phyloP scores from a whole-genome alignment of 1,140 invertebrate genomes.

The Himalopsyche phryganea region DNA sequence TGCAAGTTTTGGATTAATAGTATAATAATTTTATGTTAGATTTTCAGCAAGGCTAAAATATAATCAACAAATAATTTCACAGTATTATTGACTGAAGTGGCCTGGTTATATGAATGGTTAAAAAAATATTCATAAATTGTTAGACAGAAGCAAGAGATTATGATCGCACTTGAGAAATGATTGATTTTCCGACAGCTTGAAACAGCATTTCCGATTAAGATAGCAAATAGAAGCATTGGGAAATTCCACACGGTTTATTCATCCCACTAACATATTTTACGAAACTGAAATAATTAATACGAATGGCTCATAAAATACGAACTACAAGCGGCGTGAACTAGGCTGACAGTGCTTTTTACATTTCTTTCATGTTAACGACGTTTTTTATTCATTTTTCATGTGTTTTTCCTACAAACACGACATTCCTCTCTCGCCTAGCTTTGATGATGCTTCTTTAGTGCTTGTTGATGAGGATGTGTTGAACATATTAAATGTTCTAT shows the following conservation, averaged over 20 bases:
- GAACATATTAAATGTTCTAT: too few relatives aligned
- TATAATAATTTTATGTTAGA: too few relatives aligned
- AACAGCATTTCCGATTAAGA: constrained; percentile 1
- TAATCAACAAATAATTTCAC: too few relatives aligned
- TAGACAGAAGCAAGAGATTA: too few relatives aligned
- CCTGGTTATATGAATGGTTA: too few relatives aligned
- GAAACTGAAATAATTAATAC: constrained; percentile 7
- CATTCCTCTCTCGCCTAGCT: not conserved
- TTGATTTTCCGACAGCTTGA: not conserved
- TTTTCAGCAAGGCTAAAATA: too few relatives aligned
- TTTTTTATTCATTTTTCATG: not conserved
- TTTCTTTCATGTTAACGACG: not conserved
- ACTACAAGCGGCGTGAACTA: not conserved
- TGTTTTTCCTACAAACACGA: not conserved
- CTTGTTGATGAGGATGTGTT: too few relatives aligned
- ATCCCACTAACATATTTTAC: constrained; percentile 1
- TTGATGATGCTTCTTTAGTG: too few relatives aligned
- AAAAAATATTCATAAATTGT: too few relatives aligned
- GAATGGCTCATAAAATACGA: constrained; percentile 11
- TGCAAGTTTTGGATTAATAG: too few relatives aligned
- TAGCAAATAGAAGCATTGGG: not conserved
- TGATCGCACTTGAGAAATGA: too few relatives aligned
- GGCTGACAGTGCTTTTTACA: not conserved
- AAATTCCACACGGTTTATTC: constrained; percentile 3
- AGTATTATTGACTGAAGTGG: too few relatives aligned